A percentile compares a stretch with the other conserved stretches of the same genome.
Conservation (phyloP, 2,797 vertebrate genomes). For the Diplodus puntazzo region DNA sequence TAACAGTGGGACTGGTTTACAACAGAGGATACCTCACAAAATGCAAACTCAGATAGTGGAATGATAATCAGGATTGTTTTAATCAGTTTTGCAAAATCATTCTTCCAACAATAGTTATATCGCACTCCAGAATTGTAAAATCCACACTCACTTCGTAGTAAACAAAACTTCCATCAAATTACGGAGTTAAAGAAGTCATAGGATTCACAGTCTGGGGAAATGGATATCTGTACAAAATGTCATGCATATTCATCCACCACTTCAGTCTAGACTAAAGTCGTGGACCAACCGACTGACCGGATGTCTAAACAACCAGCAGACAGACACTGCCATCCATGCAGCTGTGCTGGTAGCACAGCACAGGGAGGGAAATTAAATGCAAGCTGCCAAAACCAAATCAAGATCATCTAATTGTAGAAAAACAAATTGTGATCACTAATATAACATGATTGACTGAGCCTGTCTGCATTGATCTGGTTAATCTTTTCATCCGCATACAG, state of each 20-base stretch:
- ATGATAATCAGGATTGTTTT: not conserved
- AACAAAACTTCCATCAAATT: not conserved
- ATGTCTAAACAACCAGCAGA: not conserved
- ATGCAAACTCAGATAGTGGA: not conserved
- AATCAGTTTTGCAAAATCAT: not conserved
- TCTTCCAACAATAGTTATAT: not conserved
- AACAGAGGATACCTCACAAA: not conserved
- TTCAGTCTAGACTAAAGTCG: not conserved
- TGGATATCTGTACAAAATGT: not conserved
- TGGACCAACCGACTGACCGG: not conserved
- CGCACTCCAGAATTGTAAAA: not conserved
- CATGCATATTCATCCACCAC: not conserved
- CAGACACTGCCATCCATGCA: not conserved
- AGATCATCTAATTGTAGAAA: not conserved
- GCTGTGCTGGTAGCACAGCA: not conserved
- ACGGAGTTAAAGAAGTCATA: not conserved
- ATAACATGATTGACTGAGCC: not conserved
- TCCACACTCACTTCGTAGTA: not conserved
- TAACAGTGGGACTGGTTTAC: not conserved
- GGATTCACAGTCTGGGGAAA: not conserved
- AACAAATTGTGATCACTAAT: not conserved
- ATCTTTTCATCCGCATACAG: conserved; percentile 1
- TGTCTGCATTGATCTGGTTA: not conserved
- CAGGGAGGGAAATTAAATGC: not conserved
- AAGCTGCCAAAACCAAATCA: not conserved